phyloP scores from a whole-genome alignment of 2,797 vertebrate genomes.

The Falco berigora region DNA sequence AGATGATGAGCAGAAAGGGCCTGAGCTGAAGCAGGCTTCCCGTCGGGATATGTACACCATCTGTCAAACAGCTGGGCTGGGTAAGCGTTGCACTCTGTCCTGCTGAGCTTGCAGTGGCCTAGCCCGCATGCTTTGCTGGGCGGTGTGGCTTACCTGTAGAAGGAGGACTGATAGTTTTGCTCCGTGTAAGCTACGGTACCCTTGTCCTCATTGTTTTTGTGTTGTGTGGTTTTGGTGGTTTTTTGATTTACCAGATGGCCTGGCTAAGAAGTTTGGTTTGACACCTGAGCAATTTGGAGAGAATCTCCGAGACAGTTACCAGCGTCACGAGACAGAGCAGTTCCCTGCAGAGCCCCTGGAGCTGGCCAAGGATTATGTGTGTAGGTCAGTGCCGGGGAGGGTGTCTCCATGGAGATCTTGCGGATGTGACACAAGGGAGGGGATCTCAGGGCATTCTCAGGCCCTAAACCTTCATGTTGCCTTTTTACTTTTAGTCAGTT shows the following conservation, averaged over 20 bases:
- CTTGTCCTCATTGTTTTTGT: not conserved
- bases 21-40: constrained; percentile 96
- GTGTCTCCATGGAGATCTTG: accelerated
- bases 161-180: not conserved
- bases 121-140: not conserved
- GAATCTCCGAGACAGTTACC: constrained; percentile 97
- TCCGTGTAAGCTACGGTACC: not conserved
- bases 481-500: constrained; percentile 81
- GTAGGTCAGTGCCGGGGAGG: constrained; percentile 74
- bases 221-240: not conserved
- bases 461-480: not conserved
- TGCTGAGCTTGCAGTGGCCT: not conserved
- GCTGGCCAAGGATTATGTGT: constrained; percentile 96
- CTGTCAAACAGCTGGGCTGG: constrained; percentile 92
- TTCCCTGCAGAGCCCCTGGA: constrained; percentile 97
- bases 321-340: constrained; percentile 97
- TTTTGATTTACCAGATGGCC: constrained; percentile 76
- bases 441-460: not conserved
- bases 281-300: constrained; percentile 99
- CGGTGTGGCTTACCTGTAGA: not conserved
- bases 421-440: not conserved
- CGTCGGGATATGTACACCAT: constrained; percentile 99
- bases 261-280: constrained; percentile 97
- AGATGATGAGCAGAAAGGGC: constrained; percentile 90
- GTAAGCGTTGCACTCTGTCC: constrained; percentile 67